Evolutionary conservation across 1,140 invertebrate genomes (phyloP), one percentile per base, ranked within the genome.

Genomic region (Musca domestica): DNA sequence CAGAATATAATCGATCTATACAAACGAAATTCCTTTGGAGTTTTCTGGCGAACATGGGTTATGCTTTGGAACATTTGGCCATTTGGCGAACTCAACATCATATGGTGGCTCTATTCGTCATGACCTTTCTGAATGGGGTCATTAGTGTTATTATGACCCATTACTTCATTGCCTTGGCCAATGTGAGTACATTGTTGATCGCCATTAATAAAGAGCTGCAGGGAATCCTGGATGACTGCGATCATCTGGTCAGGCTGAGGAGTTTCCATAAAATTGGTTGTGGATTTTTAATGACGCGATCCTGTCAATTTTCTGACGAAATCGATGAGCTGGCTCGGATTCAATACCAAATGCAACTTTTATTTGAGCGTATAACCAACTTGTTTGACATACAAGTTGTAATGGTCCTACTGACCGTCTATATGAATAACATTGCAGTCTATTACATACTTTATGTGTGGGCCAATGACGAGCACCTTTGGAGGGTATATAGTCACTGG

Each of bases 151-250:
- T 63, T 20, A 63, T 46, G 27, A 6, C 7, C 12, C 58, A 63
- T 47, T 27, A 46, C 9, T 56, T 23, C 41, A 47, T 67, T n/a
- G 66, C 22, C 17, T 3, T 54, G 22, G 9, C 56, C 0, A 46
- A 58, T 46, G 15, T 46, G 5, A 54, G 30, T 23, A 2, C 17
- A 7, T 41, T 41, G 5, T 41, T 63, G 27, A 6, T 4, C 23
- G n/a, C 49, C n/a, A 47, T 67, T 19, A 61, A 63, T 63, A 46
- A 56, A 10, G 66, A 63, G 56, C 14, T 61, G 12, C 10, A 22
- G 22, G 49, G 17, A 23, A 22, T 48, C 9, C 1, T 49, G 4
- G 12, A 64, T 10, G 3, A 5, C 14, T n/a, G 12, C 5, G 46
- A 2, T 2, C 2, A 56, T 3, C 12, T 48, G 10, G 46, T 12